These are phyloP conservation scores for Eriosoma lanigerum DNA, from an alignment of 1,140 invertebrate genomes.

Conservation along the genomic window DNA sequence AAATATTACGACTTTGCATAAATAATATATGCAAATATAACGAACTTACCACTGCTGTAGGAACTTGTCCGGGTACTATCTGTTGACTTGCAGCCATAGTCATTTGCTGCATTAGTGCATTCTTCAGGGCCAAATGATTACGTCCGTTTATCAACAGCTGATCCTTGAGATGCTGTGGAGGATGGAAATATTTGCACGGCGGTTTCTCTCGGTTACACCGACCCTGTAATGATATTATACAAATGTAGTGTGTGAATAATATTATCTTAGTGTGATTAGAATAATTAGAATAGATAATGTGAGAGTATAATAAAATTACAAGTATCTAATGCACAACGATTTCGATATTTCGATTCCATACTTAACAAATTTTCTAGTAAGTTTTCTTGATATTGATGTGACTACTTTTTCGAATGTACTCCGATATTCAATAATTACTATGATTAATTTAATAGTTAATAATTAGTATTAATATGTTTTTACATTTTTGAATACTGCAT, in stretches of 20 bases:
- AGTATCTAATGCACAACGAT: no score
- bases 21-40: not conserved
- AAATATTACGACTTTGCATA: no score
- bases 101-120: conserved; percentile 95
- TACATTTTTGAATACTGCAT: no score
- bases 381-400: no score
- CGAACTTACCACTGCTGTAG: conserved; percentile 77
- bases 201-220: conserved; percentile 99
- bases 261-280: not conserved
- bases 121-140: conserved; percentile 97
- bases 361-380: no score
- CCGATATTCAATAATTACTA: no score
- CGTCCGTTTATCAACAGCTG: conserved; percentile 99
- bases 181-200: conserved; percentile 99
- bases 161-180: conserved; percentile 98
- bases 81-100: conserved; percentile 83
- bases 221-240: conserved; percentile 71
- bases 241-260: not conserved
- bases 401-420: no score
- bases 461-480: no score
- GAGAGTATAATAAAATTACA: no score
- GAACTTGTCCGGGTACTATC: conserved; percentile 85
- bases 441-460: no score
- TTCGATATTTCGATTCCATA: no score
- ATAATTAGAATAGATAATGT: no score